A percentile compares a stretch with the other conserved stretches of the same genome.
Conservation (phyloP, 2,113 vertebrate species). For the Nestor notabilis region DNA sequence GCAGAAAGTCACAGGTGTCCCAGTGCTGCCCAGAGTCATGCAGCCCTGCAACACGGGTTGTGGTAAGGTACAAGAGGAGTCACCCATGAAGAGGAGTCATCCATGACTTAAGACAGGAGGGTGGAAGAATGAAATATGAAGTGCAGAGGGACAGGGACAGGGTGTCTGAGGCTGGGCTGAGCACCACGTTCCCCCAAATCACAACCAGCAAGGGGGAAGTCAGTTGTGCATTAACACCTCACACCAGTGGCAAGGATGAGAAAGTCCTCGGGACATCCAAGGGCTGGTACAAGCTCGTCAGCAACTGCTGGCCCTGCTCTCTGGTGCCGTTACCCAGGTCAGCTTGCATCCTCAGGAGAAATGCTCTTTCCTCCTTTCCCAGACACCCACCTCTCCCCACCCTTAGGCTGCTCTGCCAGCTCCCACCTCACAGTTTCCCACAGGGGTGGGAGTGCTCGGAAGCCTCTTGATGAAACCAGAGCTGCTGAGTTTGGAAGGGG, state of each 20-base stretch:
- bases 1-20: background rate
- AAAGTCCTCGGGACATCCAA: background rate
- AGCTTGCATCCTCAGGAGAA: too few relatives aligned
- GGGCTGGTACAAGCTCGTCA: background rate
- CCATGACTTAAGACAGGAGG: background rate
- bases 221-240: background rate
- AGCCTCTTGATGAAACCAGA: background rate
- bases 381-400: background rate
- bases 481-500: background rate
- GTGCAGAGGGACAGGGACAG: background rate
- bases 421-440: background rate
- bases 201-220: background rate
- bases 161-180: background rate
- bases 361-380: background rate
- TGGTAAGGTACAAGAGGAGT: too few relatives aligned
- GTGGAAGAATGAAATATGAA: background rate
- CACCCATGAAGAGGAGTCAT: too few relatives aligned
- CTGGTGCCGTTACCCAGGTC: background rate
- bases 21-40: background rate
- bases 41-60: rapidly evolving
- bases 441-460: background rate
- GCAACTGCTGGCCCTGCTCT: background rate
- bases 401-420: background rate
- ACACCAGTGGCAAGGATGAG: rapidly evolving
- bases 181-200: background rate